Evolutionary conservation across 2,113 vertebrate species (phyloP).

Genomic region (Lophochroa leadbeateri): DNA sequence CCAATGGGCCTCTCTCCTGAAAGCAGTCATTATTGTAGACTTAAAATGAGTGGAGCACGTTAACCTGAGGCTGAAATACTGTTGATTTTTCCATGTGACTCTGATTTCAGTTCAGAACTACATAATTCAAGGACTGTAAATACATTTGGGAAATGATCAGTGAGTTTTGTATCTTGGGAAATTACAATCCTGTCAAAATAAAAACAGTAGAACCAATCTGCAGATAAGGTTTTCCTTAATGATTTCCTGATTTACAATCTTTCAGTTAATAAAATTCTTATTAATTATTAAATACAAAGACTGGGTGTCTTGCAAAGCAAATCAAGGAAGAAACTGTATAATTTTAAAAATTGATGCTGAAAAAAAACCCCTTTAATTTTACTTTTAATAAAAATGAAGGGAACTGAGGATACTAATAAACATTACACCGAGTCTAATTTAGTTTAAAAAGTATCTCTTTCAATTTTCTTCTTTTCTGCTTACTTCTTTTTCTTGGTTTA

Average conservation of each 20-base stretch:
- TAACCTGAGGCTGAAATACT: neutral
- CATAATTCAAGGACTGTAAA: neutral
- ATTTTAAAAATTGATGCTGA: neutral
- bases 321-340: rapidly evolving
- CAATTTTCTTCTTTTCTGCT: neutral
- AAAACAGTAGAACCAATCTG: neutral
- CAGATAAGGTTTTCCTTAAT: neutral
- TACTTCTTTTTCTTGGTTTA: neutral
- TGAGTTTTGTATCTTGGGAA: neutral
- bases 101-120: neutral
- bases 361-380: neutral
- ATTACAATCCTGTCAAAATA: neutral
- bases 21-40: neutral
- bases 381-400: neutral
- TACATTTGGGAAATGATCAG: neutral
- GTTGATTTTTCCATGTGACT: neutral
- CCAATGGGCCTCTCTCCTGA: neutral
- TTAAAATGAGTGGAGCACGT: neutral
- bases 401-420: neutral
- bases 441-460: neutral
- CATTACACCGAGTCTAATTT: neutral
- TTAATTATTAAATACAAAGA: neutral
- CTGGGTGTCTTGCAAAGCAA: neutral
- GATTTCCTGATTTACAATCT: neutral
- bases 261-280: neutral